Percentiles rank a stretch among this genome's conserved stretches.
phyloP scores from a whole-genome alignment of 2,113 vertebrate species.

The Corythornis cristatus region DNA sequence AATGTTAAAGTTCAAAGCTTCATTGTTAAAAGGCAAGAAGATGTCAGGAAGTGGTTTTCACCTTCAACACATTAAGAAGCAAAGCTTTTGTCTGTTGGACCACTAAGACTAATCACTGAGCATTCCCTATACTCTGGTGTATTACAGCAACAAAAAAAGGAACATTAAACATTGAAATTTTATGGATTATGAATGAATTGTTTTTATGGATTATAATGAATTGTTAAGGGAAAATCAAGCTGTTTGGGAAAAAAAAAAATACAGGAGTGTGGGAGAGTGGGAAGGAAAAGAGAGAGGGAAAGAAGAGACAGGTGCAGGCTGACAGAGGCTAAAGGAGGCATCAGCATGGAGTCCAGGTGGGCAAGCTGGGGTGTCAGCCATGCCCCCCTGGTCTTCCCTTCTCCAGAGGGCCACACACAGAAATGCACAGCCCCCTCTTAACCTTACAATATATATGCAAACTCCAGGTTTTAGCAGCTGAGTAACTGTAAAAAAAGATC shows the following conservation, averaged over 20 bases:
- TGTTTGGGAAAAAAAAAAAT: neutral
- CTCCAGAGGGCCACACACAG: neutral
- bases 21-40: neutral
- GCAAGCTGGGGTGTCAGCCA: neutral
- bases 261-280: neutral
- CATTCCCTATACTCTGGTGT: neutral
- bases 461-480: conserved; percentile 22
- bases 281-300: neutral
- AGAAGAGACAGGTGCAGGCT: neutral
- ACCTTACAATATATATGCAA: neutral
- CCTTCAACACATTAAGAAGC: neutral
- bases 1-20: neutral
- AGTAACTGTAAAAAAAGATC: conserved; percentile 13
- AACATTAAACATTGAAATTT: conserved; percentile 2
- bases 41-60: neutral
- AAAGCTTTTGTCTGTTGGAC: neutral
- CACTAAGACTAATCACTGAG: neutral
- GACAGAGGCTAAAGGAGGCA: neutral
- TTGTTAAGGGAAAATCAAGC: neutral
- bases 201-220: neutral
- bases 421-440: neutral
- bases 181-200: neutral
- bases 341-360: neutral
- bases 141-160: neutral
- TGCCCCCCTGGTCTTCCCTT: neutral